Percentiles rank a stretch among this genome's conserved stretches.
Conservation (phyloP, 2,797 vertebrate genomes). For the Ceyx erithaca region DNA sequence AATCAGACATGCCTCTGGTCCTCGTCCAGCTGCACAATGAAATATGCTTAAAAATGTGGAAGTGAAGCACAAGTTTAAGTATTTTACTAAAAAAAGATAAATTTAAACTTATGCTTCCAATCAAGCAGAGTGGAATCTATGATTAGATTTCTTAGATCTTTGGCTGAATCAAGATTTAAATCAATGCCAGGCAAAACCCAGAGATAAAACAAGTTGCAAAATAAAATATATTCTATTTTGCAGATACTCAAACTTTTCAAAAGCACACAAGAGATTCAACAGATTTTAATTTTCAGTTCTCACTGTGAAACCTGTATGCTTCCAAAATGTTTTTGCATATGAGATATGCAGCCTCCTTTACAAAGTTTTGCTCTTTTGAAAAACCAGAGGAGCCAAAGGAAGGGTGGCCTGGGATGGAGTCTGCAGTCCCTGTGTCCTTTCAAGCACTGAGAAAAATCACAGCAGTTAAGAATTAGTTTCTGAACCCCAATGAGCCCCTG, state of each 20-base stretch:
- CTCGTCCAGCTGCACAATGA: background rate
- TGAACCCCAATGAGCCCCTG: conserved; percentile 8
- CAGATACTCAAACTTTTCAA: background rate
- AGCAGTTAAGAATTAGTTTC: conserved; percentile 52
- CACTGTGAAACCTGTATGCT: background rate
- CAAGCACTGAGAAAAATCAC: conserved; percentile 33
- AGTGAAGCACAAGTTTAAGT: conserved; percentile 12
- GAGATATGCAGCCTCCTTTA: background rate
- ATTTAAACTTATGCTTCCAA: conserved; percentile 53
- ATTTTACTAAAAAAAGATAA: conserved; percentile 33
- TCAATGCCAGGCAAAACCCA: background rate
- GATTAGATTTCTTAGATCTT: conserved; percentile 48
- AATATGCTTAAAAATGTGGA: conserved; percentile 7
- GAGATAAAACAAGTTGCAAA: conserved; percentile 18
- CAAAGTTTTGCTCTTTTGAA: background rate
- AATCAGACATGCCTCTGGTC: conserved; percentile 4
- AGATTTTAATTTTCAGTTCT: background rate
- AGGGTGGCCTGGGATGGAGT: background rate
- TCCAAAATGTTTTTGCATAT: background rate
- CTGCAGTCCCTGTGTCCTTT: conserved; percentile 7
- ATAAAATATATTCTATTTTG: background rate
- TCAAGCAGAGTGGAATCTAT: conserved; percentile 34
- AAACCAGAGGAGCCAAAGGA: background rate
- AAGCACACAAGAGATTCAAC: background rate
- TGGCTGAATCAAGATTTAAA: conserved; percentile 46